These are phyloP conservation scores for Scopus umbretta DNA, from an alignment of 2,113 vertebrate species.

Conservation along the genomic window DNA sequence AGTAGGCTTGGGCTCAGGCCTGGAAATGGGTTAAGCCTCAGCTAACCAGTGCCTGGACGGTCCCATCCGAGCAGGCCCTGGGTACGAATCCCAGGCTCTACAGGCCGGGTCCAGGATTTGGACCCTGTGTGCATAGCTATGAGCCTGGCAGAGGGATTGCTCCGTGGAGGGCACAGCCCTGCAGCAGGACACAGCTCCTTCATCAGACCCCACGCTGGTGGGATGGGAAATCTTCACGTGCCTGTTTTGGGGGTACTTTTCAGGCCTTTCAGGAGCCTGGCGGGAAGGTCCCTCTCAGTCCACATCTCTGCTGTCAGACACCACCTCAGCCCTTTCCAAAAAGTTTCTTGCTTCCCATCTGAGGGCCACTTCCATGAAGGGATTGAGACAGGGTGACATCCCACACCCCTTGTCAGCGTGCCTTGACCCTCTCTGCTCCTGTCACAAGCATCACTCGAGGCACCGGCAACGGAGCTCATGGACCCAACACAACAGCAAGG, in stretches of 20 bases:
- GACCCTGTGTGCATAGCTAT: neutral
- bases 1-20: neutral
- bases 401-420: accelerated
- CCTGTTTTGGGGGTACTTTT: neutral
- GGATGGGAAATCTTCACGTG: neutral
- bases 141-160: neutral
- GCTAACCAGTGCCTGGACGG: neutral
- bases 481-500: neutral
- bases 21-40: neutral
- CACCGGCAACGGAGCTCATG: no score
- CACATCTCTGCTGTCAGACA: neutral
- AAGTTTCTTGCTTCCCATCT: neutral
- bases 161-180: neutral
- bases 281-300: neutral
- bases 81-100: neutral
- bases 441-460: neutral
- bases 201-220: neutral
- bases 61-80: neutral
- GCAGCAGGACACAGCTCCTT: neutral
- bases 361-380: neutral
- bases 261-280: neutral
- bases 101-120: neutral
- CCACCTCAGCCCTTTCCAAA: neutral
- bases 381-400: neutral
- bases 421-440: neutral